Conservation (phyloP, 2,113 vertebrate species). For the Falcunculus frontatus region DNA sequence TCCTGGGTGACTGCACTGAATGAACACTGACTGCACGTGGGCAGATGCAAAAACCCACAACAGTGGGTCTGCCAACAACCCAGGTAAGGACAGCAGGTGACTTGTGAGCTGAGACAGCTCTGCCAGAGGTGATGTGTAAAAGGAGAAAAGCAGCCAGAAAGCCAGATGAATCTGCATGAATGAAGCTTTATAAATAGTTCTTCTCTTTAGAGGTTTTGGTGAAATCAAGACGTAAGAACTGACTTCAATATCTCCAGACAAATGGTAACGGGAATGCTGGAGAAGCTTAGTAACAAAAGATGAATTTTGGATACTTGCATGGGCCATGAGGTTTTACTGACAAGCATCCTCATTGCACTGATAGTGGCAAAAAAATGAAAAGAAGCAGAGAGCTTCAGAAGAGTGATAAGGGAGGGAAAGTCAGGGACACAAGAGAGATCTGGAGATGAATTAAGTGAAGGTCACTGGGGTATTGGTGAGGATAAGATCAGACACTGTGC, state of each 20-base stretch:
- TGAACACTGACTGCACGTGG: neutral
- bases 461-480: neutral
- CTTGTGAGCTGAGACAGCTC: neutral
- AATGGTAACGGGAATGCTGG: neutral
- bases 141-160: neutral
- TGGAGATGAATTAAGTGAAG: neutral
- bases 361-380: neutral
- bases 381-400: neutral
- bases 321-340: neutral
- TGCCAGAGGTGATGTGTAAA: accelerated
- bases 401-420: neutral
- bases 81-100: neutral
- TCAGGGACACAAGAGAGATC: neutral
- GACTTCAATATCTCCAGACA: neutral
- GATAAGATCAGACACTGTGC: neutral
- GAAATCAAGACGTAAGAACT: neutral
- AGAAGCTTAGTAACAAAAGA: neutral
- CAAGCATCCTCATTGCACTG: neutral
- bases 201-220: neutral
- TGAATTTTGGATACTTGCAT: neutral
- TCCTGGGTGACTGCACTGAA: neutral
- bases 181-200: neutral
- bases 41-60: accelerated
- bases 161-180: neutral
- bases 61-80: neutral